These are phyloP conservation scores for Vulpes lagopus DNA, from an alignment of 2,113 vertebrate species.

Conservation along the genomic window DNA sequence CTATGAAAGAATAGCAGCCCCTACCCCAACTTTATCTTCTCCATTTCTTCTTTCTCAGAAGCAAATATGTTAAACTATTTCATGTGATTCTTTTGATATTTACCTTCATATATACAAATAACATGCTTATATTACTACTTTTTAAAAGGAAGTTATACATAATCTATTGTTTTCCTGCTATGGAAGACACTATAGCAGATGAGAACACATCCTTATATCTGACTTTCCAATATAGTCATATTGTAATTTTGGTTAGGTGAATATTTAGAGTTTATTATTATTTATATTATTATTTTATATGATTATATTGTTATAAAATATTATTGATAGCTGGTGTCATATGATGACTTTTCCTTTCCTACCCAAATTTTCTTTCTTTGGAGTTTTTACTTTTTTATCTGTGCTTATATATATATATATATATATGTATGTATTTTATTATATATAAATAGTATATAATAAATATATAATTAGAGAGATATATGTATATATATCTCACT, in stretches of 20 bases:
- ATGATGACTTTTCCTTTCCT: neutral
- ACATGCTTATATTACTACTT: neutral
- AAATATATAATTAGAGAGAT: neutral
- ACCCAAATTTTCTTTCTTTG: neutral
- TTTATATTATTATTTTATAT: neutral
- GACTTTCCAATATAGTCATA: neutral
- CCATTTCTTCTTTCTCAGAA: neutral
- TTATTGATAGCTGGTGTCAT: neutral
- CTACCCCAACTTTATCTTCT: neutral
- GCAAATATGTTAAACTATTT: conserved; percentile 11
- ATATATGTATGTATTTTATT: no score
- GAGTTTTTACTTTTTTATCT: neutral
- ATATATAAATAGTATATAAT: no score
- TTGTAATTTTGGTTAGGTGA: neutral
- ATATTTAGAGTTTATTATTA: neutral
- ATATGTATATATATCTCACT: neutral
- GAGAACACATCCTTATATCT: neutral
- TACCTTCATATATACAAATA: neutral
- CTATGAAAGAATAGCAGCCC: neutral
- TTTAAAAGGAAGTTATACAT: neutral
- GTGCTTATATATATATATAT: neutral
- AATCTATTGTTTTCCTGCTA: neutral
- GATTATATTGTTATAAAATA: neutral
- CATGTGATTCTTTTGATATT: neutral
- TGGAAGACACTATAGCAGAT: neutral